Conservation (phyloP, 2,888 invertebrate species). For the Byasa hedistus region DNA sequence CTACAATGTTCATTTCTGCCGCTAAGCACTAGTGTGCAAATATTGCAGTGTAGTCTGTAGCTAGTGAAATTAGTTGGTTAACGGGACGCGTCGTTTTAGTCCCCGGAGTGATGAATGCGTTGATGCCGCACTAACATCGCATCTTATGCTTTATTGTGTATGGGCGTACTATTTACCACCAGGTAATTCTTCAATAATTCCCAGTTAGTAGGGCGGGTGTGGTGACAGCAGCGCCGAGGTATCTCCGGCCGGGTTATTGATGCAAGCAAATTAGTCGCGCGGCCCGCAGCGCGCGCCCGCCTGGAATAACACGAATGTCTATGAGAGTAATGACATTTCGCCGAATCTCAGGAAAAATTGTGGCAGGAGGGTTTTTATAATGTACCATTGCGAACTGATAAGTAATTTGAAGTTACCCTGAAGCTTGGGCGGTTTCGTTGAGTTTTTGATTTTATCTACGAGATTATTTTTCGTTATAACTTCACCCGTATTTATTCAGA, state of each 20-base stretch:
- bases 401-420: background rate
- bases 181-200: too few species aligned
- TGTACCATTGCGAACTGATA: background rate
- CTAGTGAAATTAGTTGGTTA: too few species aligned
- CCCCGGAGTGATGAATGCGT: too few species aligned
- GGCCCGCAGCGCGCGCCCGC: conserved; percentile 7
- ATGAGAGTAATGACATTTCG: conserved; percentile 4
- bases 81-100: too few species aligned
- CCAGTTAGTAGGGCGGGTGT: background rate
- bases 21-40: too few species aligned
- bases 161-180: too few species aligned
- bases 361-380: background rate
- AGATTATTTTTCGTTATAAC: too few species aligned
- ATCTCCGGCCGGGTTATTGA: conserved; percentile 23
- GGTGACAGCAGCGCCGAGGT: conserved; percentile 5
- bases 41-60: too few species aligned
- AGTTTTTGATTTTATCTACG: background rate
- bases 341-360: background rate
- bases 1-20: too few species aligned
- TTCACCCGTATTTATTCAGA: too few species aligned
- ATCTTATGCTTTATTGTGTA: too few species aligned
- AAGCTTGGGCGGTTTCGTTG: background rate
- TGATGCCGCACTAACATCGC: too few species aligned
- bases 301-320: conserved; percentile 21
- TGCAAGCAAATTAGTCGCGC: conserved; percentile 24